These are phyloP conservation scores for Episyrphus balteatus DNA, from an alignment of 1,140 invertebrate species.

Conservation along the genomic window DNA sequence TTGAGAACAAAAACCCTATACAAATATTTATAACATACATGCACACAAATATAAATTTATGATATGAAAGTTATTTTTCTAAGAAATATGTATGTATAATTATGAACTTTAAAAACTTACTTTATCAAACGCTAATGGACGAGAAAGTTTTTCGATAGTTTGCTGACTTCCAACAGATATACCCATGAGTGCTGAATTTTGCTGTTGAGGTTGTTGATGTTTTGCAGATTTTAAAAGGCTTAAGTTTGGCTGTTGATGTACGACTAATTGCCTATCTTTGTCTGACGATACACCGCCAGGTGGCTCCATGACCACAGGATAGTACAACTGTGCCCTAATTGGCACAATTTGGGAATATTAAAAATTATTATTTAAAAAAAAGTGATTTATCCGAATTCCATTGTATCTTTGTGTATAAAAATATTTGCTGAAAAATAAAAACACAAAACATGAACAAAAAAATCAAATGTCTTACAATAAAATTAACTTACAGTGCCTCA, in stretches of 20 bases:
- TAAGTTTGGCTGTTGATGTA: slow-evolving; percentile 3
- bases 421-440: slow-evolving; percentile 19
- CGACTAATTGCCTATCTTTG: slow-evolving; percentile 20
- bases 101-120: slow-evolving; percentile 15
- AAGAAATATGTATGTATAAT: no score
- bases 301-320: slow-evolving; percentile 26
- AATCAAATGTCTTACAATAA: no score
- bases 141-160: slow-evolving; percentile 29
- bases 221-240: not conserved
- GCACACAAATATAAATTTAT: no score
- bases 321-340: slow-evolving; percentile 6
- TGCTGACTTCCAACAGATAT: slow-evolving; percentile 2
- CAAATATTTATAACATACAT: no score
- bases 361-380: not conserved
- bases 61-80: no score
- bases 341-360: slow-evolving; percentile 6
- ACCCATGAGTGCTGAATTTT: slow-evolving; percentile 3
- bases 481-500: no score
- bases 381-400: slow-evolving; percentile 27
- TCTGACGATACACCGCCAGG: slow-evolving; percentile 22
- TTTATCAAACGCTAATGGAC: slow-evolving; percentile 36
- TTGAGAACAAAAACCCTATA: no score
- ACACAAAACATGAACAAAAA: not conserved
- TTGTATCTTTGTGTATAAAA: slow-evolving; percentile 30
- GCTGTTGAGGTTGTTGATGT: slow-evolving; percentile 11